Base-by-base conservation (phyloP, 1,140 invertebrate genomes). In the Drosophila sp. region DNA sequence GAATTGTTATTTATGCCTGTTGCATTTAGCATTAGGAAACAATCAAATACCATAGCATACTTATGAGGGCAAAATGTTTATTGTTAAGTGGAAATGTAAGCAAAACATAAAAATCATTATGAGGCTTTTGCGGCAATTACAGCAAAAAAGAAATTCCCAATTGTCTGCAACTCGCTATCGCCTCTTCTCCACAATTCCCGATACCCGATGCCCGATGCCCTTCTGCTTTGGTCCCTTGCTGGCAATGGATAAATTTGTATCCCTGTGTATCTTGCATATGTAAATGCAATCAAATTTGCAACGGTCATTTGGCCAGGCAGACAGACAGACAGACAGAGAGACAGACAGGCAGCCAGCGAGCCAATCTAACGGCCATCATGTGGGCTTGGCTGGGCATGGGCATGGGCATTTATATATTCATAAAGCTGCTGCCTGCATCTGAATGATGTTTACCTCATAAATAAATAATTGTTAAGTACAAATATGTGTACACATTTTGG, bases 371-470 rank as follows among this genome's bases (percentile, higher is more conserved):
- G 82, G 76, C 75, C 84, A 79, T 86, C 66, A 72, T 78, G 82
- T 58, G 63, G 72, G 68, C 40, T 50, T 25, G 63, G 55, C 40
- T 60, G 66, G 32, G 40, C 56, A 67, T 67, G 33, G 56, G 68
- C 72, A 60, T 67, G 66, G 47, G 3, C 41, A 47, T n/a, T 25
- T 35, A 10, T 58, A 23, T 66, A 41, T 38, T 60, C 41, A 44
- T 67, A 60, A 35, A 50, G 44, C 33, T 57, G 47, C 61, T 60
- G 65, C 56, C 62, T 71, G 84, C 83, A 87, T 83, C 83, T 77
- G 84, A 87, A 87, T 87, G 84, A 83, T 87, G 84, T 87, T 87
- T 79, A 87, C 84, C 84, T 87, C 84, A 89, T 87, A 86, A 86
- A 86, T 86, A 86, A 82, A 83, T 86, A 86, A 86, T 87, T 79